Evolutionary conservation across 1,140 invertebrate species (phyloP), one percentile per base, ranked within the genome.

Genomic region (Drosophila sulfurigaster): DNA sequence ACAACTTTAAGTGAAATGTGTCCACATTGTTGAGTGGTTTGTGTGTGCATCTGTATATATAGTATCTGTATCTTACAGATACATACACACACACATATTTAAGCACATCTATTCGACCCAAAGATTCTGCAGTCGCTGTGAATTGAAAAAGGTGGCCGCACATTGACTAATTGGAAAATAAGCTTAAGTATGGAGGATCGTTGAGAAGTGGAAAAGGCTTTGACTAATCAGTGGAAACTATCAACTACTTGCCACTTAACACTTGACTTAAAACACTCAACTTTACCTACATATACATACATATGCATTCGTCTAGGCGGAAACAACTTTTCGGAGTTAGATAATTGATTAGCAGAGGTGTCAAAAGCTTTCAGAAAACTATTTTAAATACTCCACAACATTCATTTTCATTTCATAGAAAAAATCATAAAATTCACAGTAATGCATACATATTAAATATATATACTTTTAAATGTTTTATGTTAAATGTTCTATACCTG

Each of bases 1-100:
- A 88, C 83, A 88, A 88, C 67, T 88, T 88, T 88, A 88, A 88
- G 78, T 88, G 83, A 88, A 88, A 88, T 88, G 83, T 87, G 82
- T 87, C 83, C 82, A 87, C 82, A 87, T 82, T 65, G 56, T 66
- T 82, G 80, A 87, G 82, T 87, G 77, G 51, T 77, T 79, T 69
- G 59, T 63, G 54, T 58, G 67, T 68, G 78, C 64, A 74, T 80
- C 65, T 80, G 62, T 57, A 25, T 54, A 4, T 32, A 20, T 58
- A 66, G 72, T 62, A 68, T 72, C 57, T 71, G 60, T 49, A 49
- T 70, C 56, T 52, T 8, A 13, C 6, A 75, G 75, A 81, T 73
- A 69, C 68, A 79, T 49, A 35, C 48, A 15, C 28, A 10, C 8
- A 16, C 16, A 15, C 35, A 41, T 46, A 63, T 35, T 25, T 49